These are phyloP conservation scores for Gasteruption jaculator DNA, from an alignment of 2,888 invertebrate genomes.

Conservation along the genomic window DNA sequence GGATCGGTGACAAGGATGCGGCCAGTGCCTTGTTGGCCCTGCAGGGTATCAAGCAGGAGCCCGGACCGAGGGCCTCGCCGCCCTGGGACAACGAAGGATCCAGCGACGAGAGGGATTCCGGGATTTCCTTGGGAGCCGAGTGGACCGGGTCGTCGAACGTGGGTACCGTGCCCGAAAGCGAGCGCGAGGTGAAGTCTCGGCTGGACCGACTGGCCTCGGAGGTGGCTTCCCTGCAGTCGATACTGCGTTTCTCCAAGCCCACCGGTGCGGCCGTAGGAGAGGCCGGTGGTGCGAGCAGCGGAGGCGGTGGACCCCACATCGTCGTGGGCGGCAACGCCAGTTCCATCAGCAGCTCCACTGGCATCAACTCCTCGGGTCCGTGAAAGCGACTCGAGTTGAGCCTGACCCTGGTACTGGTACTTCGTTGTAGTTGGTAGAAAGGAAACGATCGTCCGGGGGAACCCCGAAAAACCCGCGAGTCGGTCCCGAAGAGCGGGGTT, in stretches of 20 bases:
- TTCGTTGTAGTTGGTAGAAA: slow-evolving; percentile 22
- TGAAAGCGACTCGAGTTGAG: slow-evolving; percentile 12
- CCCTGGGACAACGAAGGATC: slow-evolving; percentile 88
- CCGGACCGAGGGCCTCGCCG: slow-evolving; percentile 69
- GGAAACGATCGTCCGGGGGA: too few relatives aligned
- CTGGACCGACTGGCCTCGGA: slow-evolving; percentile 85
- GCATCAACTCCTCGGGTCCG: slow-evolving; percentile 6
- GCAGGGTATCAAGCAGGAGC: slow-evolving; percentile 84
- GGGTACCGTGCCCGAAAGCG: slow-evolving; percentile 57
- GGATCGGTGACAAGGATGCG: slow-evolving; percentile 85
- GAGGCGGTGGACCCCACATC: slow-evolving; percentile 10
- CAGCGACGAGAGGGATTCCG: slow-evolving; percentile 85
- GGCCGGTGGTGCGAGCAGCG: slow-evolving; percentile 8
- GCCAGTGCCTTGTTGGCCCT: slow-evolving; percentile 75
- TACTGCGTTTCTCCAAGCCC: slow-evolving; percentile 64
- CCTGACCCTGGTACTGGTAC: slow-evolving; percentile 1
- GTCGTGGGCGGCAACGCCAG: slow-evolving; percentile 12
- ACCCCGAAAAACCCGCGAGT: too few relatives aligned
- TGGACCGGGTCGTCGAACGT: slow-evolving; percentile 54
- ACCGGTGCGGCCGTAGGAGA: slow-evolving; percentile 26
- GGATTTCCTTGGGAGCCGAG: slow-evolving; percentile 77
- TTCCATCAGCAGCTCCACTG: slow-evolving; percentile 19
- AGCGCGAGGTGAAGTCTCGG: slow-evolving; percentile 78
- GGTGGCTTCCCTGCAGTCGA: slow-evolving; percentile 83
- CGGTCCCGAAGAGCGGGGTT: too few relatives aligned